Base-by-base conservation (phyloP, 2,888 invertebrate species). In the Coenonympha arcania region DNA sequence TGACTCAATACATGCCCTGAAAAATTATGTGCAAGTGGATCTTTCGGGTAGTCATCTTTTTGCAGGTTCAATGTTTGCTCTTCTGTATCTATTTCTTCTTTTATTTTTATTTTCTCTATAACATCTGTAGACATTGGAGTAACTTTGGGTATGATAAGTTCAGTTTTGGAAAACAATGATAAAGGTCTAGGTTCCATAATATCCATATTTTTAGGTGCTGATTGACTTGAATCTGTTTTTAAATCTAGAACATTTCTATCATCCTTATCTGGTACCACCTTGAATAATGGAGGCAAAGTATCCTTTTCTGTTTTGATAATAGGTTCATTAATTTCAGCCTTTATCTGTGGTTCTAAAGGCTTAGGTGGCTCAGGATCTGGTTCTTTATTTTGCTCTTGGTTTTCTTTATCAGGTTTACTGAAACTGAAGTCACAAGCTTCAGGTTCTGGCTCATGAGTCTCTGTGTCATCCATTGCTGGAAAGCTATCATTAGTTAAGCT, bases 401-500 rank as follows among this genome's bases (percentile, higher is more conserved):
- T 76, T 58, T 80, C 82, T 66, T 83, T 84, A 50, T 84, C 84
- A 69, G 76, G 64, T 65, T 85, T 85, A 67, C 71, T 80, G 58
- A 84, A 80, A 67, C 83, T 86, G 66, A 85, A 87, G 60, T 87
- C 87, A 69, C 85, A 82, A 44, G 71, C 82, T 63, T 85, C 87
- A 44, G 79, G 70, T 61, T 87, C 87, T 22, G 82, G 76, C 52
- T 87, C 87, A 50, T 85, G 84, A 61, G 79, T 86, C 61, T 90
- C 91, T 54, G 88, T 87, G 64, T 90, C 90, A 71, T 93, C 92
- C 79, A 93, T 90, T 40, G 93, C 90, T 33, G 95, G 92, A 65
- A 93, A 94, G 65, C 94, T 94, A 69, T 94, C 95, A 56, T 94
- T 93, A 37, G 94, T 94, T 54, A 94, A 89, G 69, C 94, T 95